A percentile compares a stretch with the other conserved stretches of the same genome.
These are phyloP conservation scores for Merodon equestris DNA, from an alignment of 2,888 invertebrate species.

Conservation along the genomic window DNA sequence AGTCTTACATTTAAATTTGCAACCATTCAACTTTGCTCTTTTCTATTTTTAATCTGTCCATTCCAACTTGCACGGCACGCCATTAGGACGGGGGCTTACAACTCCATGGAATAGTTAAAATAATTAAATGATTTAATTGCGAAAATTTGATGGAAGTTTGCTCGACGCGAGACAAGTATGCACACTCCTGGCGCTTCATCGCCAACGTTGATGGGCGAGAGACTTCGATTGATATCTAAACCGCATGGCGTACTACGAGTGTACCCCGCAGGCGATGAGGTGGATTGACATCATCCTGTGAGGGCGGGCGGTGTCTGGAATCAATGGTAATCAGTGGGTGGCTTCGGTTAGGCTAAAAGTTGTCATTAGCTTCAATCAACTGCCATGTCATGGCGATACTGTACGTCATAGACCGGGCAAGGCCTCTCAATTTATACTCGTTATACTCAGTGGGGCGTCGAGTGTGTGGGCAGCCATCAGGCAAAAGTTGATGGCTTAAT, in stretches of 20 bases:
- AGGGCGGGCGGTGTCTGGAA: slow-evolving; percentile 5
- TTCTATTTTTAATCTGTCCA: too few species aligned
- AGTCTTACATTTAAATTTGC: too few species aligned
- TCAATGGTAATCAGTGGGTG: slow-evolving; percentile 35
- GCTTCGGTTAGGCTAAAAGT: slow-evolving; percentile 56
- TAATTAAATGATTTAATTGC: slow-evolving; percentile 50
- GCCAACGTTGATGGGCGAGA: slow-evolving; percentile 30
- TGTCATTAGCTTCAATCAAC: slow-evolving; percentile 68
- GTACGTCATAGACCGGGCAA: slow-evolving; percentile 45
- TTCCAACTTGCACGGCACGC: too few species aligned
- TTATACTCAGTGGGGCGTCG: slow-evolving; percentile 29
- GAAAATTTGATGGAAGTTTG: slow-evolving; percentile 51
- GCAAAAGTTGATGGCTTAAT: too few species aligned
- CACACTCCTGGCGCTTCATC: slow-evolving; percentile 29
- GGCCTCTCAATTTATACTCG: slow-evolving; percentile 57
- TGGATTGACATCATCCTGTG: neutral
- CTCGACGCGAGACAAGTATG: slow-evolving; percentile 1
- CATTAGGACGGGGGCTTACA: neutral
- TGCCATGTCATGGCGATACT: slow-evolving; percentile 62
- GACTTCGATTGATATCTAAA: slow-evolving; percentile 42
- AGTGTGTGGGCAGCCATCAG: slow-evolving; percentile 26
- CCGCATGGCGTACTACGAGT: slow-evolving; percentile 29
- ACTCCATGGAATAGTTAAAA: slow-evolving; percentile 18
- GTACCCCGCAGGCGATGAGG: neutral
- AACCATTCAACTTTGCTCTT: too few species aligned